A percentile compares a stretch with the other conserved stretches of the same genome.
Evolutionary conservation across 35 echinoderm and acorn worm genomes (phyloP).

Genomic region (Heliocidaris erythrogramma): DNA sequence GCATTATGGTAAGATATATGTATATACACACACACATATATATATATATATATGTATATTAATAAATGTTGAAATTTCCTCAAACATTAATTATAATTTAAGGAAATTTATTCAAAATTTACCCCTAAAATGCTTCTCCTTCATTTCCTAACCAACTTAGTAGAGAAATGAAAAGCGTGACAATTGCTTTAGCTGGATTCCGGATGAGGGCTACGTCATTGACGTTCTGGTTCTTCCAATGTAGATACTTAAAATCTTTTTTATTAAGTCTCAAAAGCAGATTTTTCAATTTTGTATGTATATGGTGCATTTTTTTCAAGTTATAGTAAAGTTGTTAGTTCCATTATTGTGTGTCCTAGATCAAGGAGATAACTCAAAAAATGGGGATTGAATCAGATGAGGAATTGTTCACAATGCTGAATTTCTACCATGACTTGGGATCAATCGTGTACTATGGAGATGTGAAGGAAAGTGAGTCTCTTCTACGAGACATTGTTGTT

Average conservation of each 20-base stretch:
- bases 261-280: not conserved
- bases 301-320: not conserved
- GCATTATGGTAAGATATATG: too few relatives aligned
- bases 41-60: too few relatives aligned
- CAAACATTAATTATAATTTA: too few relatives aligned
- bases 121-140: too few relatives aligned
- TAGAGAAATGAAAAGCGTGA: too few relatives aligned
- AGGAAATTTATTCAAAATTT: too few relatives aligned
- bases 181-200: not conserved
- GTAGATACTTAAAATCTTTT: not conserved
- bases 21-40: too few relatives aligned
- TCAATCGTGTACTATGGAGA: conserved; percentile 57
- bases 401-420: conserved; percentile 45
- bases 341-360: not conserved
- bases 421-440: conserved; percentile 65
- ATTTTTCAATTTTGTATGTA: not conserved
- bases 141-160: too few relatives aligned
- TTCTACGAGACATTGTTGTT: conserved; percentile 48
- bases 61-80: too few relatives aligned
- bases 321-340: not conserved
- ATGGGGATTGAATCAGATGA: not conserved
- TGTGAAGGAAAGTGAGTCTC: not conserved
- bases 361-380: not conserved
- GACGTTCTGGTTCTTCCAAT: not conserved
- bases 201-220: not conserved